These are phyloP conservation scores for Lagenorhynchus albirostris DNA, from an alignment of 2,113 vertebrate species.

Conservation along the genomic window DNA sequence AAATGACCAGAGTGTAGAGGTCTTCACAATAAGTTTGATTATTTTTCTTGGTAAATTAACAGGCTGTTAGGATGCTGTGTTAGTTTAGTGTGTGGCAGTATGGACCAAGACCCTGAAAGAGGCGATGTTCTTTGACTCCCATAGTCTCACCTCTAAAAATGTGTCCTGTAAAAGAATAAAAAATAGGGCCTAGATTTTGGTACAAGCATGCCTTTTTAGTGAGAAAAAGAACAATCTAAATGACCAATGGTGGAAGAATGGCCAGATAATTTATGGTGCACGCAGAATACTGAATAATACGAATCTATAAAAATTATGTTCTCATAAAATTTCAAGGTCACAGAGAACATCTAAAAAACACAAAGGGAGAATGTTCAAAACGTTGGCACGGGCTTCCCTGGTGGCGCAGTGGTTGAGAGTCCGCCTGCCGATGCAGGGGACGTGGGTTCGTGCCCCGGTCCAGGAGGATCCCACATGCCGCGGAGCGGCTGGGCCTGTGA, in stretches of 20 bases:
- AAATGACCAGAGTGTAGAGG: background rate
- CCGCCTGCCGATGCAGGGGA: rapidly evolving
- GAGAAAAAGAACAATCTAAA: background rate
- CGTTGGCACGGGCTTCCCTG: too few relatives aligned
- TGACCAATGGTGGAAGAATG: background rate
- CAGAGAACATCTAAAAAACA: background rate
- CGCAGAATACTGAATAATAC: background rate
- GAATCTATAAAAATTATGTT: background rate
- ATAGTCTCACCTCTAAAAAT: background rate
- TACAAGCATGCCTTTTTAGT: background rate
- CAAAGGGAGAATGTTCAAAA: background rate
- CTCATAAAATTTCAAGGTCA: background rate
- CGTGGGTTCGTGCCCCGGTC: too few relatives aligned
- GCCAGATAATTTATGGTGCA: background rate
- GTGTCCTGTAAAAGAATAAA: background rate
- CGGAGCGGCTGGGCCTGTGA: too few relatives aligned
- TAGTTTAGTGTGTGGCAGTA: background rate
- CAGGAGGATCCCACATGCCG: too few relatives aligned
- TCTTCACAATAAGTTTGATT: background rate
- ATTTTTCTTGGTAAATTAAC: background rate
- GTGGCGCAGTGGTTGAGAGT: too few relatives aligned
- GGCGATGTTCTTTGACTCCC: background rate
- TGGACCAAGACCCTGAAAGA: background rate
- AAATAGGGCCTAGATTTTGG: background rate
- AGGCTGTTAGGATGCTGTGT: background rate